A percentile compares a stretch with the other conserved stretches of the same genome.
These are phyloP conservation scores for Physella acuta DNA, from an alignment of 1,140 invertebrate genomes.

Conservation along the genomic window DNA sequence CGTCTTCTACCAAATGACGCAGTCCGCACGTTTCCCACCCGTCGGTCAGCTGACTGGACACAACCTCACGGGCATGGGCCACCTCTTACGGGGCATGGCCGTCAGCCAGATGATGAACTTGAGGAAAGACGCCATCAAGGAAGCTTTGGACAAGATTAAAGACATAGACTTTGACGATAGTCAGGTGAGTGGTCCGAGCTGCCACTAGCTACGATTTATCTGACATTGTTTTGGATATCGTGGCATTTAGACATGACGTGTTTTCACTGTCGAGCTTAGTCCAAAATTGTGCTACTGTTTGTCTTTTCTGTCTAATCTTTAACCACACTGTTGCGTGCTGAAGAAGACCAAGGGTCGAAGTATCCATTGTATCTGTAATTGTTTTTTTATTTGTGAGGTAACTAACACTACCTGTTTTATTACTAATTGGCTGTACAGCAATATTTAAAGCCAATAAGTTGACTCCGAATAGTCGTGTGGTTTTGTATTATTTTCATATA, in stretches of 20 bases:
- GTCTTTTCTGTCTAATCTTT: no score
- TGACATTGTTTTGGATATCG: no score
- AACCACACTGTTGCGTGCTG: no score
- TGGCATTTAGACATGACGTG: no score
- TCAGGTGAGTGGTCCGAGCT: slow-evolving; percentile 11
- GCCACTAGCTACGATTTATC: neutral
- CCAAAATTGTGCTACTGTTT: no score
- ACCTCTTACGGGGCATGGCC: slow-evolving; percentile 20
- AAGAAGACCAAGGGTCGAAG: no score
- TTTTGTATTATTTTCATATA: neutral
- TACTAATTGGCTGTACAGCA: neutral
- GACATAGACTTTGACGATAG: slow-evolving; percentile 28
- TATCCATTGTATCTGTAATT: no score
- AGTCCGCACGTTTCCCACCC: slow-evolving; percentile 21
- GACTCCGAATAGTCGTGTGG: neutral
- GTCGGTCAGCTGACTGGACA: slow-evolving; percentile 6
- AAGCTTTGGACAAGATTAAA: slow-evolving; percentile 23
- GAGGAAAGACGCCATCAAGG: slow-evolving; percentile 10
- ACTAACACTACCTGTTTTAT: no score
- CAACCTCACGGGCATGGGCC: slow-evolving; percentile 13
- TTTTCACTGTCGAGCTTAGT: no score
- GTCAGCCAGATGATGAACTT: slow-evolving; percentile 14
- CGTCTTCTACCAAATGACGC: slow-evolving; percentile 11
- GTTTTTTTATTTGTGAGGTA: no score
- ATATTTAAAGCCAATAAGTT: neutral